Evolutionary conservation across 2,797 vertebrate genomes (phyloP).

Genomic region (Pelobates cultripes): DNA sequence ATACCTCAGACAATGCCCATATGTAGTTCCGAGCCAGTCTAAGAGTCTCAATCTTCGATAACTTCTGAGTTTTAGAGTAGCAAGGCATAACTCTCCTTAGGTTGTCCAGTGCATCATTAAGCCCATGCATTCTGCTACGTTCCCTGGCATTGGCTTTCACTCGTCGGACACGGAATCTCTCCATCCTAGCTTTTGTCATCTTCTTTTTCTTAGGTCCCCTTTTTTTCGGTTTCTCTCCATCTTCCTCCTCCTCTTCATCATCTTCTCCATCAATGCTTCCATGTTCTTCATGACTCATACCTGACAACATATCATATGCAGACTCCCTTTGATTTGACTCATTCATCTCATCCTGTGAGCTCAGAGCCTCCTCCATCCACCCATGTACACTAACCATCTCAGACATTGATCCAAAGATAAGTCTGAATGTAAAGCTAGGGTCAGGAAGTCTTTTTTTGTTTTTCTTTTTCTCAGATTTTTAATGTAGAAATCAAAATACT

Average conservation of each 20-base stretch:
- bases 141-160: conserved; percentile 96
- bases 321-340: conserved; percentile 73
- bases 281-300: conserved; percentile 63
- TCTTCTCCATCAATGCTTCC: conserved; percentile 77
- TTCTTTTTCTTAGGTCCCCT: conserved; percentile 98
- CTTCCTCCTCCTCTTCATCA: conserved; percentile 73
- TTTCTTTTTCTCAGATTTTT: too few species aligned
- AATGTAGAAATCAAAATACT: too few species aligned
- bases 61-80: conserved; percentile 95
- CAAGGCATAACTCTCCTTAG: conserved; percentile 95
- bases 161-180: conserved; percentile 86
- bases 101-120: conserved; percentile 93
- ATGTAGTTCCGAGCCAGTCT: conserved; percentile 95
- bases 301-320: conserved; percentile 66
- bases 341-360: conserved; percentile 78
- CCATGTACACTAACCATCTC: conserved; percentile 82
- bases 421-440: too few species aligned
- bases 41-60: conserved; percentile 96
- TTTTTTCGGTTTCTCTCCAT: conserved; percentile 87
- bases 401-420: conserved; percentile 70
- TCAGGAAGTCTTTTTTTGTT: too few species aligned
- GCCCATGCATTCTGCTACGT: conserved; percentile 91
- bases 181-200: conserved; percentile 94
- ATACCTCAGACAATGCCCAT: conserved; percentile 95
- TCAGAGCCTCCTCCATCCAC: conserved; percentile 83